Evolutionary conservation across 2,888 invertebrate genomes (phyloP), one percentile per base, ranked within the genome.

Genomic region (Lasioglossum vierecki): DNA sequence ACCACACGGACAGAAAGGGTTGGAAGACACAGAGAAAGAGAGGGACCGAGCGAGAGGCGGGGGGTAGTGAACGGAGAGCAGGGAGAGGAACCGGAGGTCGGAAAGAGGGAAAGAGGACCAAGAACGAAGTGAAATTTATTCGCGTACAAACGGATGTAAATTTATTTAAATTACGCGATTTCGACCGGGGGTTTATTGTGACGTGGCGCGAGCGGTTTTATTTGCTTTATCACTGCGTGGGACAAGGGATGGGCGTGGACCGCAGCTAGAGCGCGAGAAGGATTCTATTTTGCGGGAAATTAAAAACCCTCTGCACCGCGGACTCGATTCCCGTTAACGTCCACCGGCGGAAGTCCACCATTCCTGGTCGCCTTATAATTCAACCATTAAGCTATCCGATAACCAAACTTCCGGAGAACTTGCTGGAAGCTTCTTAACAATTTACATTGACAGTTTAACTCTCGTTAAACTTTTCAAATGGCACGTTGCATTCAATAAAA

Each of bases 151-250:
- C 94, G 94, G 94, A 94, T 94, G 94, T 93, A 94, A 94, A 94
- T 94, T 94, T 94, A 94, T 94, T 94, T 93, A 94, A 94, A 94
- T 94, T 93, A 93, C 92, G 92, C 93, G 94, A 94, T 94, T 94
- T 94, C 92, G 93, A 91, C 89, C 92, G 92, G 92, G 92, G 92
- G 94, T 94, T 94, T 94, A 94, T 94, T 93, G 94, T 94, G 94
- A 91, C 93, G 90, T 91, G 92, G 92, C 92, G 93, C 88, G 86
- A 86, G 88, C 89, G 91, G 93, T 93, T 94, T 93, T 94, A 94
- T 94, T 94, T 94, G 93, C 93, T 94, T 93, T 93, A 94, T 94
- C 93, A 93, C 92, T 92, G 92, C 92, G 92, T 91, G 91, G 92
- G 93, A 94, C 94, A 94, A 92, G 94, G 92, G 93, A 94, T 93